Percentiles rank a stretch among this genome's conserved stretches.
Evolutionary conservation across 2,888 invertebrate species (phyloP).

Genomic region (Agrochola circellaris): DNA sequence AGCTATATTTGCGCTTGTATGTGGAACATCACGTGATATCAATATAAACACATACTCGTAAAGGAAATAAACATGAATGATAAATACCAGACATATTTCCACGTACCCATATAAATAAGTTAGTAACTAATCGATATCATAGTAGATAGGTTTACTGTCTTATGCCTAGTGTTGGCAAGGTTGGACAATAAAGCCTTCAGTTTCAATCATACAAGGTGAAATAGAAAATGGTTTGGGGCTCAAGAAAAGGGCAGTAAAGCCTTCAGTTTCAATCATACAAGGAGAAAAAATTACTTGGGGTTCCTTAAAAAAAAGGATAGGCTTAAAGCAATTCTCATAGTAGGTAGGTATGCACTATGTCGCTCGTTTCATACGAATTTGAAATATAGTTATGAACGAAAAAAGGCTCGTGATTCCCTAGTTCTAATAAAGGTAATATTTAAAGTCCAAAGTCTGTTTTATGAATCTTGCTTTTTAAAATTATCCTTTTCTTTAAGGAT

Average conservation of each 20-base stretch:
- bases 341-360: no score
- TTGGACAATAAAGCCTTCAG: not conserved
- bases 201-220: conserved; percentile 8
- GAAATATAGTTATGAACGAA: not conserved
- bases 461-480: no score
- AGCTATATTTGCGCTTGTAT: not conserved
- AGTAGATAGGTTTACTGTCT: conserved; percentile 14
- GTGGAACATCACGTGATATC: conserved; percentile 36
- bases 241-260: no score
- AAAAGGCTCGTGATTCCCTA: not conserved
- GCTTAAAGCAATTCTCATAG: no score
- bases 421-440: not conserved
- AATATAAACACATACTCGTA: conserved; percentile 34
- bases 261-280: no score
- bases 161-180: conserved; percentile 15
- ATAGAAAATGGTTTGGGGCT: not conserved
- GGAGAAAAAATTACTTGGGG: no score
- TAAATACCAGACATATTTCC: conserved; percentile 34
- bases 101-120: conserved; percentile 25
- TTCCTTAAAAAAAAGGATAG: no score
- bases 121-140: conserved; percentile 40
- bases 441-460: not conserved
- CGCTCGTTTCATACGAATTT: not conserved
- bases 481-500: no score
- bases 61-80: conserved; percentile 52